phyloP scores from a whole-genome alignment of 2,797 vertebrate species.

The Phalloptychus januarius region DNA sequence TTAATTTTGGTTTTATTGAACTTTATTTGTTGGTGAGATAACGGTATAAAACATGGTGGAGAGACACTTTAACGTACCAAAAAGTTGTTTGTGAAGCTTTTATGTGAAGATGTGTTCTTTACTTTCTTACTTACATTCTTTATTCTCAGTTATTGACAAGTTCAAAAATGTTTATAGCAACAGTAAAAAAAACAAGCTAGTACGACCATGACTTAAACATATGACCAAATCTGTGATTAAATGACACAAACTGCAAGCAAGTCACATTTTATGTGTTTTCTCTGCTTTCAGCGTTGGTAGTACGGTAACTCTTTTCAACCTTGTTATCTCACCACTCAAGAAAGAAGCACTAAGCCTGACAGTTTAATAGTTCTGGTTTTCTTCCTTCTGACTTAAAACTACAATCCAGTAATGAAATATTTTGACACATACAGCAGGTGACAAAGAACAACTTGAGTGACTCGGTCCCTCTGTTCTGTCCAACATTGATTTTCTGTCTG shows the following conservation, averaged over 20 bases:
- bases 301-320: conserved; percentile 20
- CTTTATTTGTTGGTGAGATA: not conserved
- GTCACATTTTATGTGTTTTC: not conserved
- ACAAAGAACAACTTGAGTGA: conserved; percentile 31
- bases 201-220: not conserved
- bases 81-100: not conserved
- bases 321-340: conserved; percentile 5
- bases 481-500: conserved; percentile 57
- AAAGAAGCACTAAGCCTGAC: conserved; percentile 9
- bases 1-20: not conserved
- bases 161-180: not conserved
- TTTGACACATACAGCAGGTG: conserved; percentile 23
- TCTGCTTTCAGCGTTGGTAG: not conserved
- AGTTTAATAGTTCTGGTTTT: conserved; percentile 21
- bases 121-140: not conserved
- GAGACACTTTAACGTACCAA: not conserved
- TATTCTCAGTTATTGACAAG: not conserved
- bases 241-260: conserved; percentile 1
- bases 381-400: conserved; percentile 10
- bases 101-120: not conserved
- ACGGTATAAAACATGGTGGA: not conserved
- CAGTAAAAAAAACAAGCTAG: not conserved
- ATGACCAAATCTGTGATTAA: not conserved
- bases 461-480: conserved; percentile 33
- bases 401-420: conserved; percentile 24